A percentile compares a stretch with the other conserved stretches of the same genome.
Conservation (phyloP, 2,888 invertebrate genomes). For the Deilephila elpenor region DNA sequence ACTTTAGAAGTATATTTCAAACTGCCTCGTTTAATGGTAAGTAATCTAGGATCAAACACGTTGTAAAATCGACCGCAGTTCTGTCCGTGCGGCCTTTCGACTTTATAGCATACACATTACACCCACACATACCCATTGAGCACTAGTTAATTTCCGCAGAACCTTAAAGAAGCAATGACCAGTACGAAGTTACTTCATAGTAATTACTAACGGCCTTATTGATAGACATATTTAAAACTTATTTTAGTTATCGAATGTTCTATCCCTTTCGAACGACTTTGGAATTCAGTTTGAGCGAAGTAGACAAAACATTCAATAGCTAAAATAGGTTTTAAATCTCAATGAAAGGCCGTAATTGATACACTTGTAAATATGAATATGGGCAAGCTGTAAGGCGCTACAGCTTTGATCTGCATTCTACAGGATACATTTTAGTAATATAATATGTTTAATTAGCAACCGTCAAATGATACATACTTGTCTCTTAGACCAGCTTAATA, state of each 20-base stretch:
- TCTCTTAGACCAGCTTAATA: too few species aligned
- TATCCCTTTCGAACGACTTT: too few species aligned
- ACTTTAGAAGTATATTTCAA: not conserved
- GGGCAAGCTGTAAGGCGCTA: too few species aligned
- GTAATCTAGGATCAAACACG: constrained; percentile 6
- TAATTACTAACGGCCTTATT: too few species aligned
- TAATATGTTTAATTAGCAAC: not conserved
- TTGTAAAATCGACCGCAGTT: not conserved
- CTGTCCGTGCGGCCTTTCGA: not conserved
- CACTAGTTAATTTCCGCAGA: not conserved
- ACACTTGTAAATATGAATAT: not conserved
- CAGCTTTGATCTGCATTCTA: too few species aligned
- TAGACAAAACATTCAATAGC: too few species aligned
- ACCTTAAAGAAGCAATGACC: not conserved
- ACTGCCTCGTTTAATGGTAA: not conserved
- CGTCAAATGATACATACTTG: too few species aligned
- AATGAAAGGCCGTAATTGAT: not conserved
- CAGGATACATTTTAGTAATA: too few species aligned
- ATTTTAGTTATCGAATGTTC: too few species aligned
- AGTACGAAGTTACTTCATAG: not conserved
- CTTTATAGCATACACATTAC: not conserved
- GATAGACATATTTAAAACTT: too few species aligned
- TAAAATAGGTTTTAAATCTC: too few species aligned
- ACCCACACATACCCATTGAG: not conserved
- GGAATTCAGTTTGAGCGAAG: too few species aligned